Evolutionary conservation across 2,888 invertebrate genomes (phyloP).

Genomic region (Troides oblongomaculatus): DNA sequence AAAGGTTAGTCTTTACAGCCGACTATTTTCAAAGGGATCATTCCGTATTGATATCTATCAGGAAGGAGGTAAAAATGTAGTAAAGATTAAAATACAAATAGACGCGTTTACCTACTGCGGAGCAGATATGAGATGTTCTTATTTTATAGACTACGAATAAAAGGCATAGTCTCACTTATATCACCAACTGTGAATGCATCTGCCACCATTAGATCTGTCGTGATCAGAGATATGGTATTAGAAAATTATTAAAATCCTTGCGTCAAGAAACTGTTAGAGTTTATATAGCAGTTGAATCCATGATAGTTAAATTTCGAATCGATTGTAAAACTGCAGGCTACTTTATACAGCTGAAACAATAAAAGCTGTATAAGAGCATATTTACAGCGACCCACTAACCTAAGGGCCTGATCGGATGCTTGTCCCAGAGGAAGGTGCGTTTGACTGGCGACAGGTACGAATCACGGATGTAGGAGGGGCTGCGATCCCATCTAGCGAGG

Average conservation of each 20-base stretch:
- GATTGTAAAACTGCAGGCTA: conserved; percentile 50
- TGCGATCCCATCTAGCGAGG: conserved; percentile 84
- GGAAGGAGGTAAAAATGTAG: conserved; percentile 18
- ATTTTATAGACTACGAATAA: conserved; percentile 75
- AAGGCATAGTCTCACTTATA: conserved; percentile 73
- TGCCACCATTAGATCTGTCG: conserved; percentile 76
- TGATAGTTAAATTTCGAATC: conserved; percentile 41
- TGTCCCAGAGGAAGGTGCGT: conserved; percentile 94
- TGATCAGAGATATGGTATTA: conserved; percentile 45
- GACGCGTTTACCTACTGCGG: conserved; percentile 28
- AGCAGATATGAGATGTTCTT: conserved; percentile 58
- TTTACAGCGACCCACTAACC: conserved; percentile 84
- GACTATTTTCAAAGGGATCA: conserved; percentile 19
- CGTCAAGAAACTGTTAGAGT: conserved; percentile 32
- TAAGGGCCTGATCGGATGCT: conserved; percentile 93
- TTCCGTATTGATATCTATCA: conserved; percentile 17
- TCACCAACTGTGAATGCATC: conserved; percentile 71
- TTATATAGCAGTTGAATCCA: conserved; percentile 29
- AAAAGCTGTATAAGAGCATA: conserved; percentile 51
- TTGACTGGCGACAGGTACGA: conserved; percentile 95
- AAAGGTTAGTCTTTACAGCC: conserved; percentile 19
- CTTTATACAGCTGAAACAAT: conserved; percentile 61
- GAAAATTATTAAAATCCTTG: conserved; percentile 26
- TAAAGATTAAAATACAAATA: conserved; percentile 10
- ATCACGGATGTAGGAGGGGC: conserved; percentile 90